Base-by-base conservation (phyloP, 2,888 invertebrate species). In the Clistopyga incitator region DNA sequence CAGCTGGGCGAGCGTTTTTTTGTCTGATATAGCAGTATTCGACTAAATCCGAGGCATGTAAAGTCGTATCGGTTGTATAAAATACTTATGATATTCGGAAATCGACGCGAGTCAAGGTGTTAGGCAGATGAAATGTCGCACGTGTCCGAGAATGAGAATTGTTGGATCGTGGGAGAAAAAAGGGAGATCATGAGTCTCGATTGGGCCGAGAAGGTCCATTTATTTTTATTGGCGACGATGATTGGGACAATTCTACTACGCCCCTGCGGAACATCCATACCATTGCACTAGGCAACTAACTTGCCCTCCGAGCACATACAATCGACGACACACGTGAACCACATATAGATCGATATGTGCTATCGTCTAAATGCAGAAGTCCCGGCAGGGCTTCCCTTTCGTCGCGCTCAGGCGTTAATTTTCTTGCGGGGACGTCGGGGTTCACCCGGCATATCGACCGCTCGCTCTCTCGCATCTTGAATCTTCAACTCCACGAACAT, bases 151-250 rank as follows among this genome's bases (percentile, higher is more conserved):
- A 67, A 52, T 34, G 47, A 13, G 20, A 70, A 68, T 78, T 64
- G 11, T 59, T 42, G 34, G 59, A 59, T 68, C 45, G 18, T 45
- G 47, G 18, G 11, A 38, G 29, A 11, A 61, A 29, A 34, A 29
- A 65, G 15, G 52, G 42, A 38, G 67, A 47, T 42, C 25, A 42
- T 25, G n/a, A n/a, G 52, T 34, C 34, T 54, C 56, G 38, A 64
- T 38, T 76, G 50, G 18, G 18, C 47, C 20, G 68, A 52, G 25
- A 59, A 79, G 85, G 84, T 87, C 89, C 87, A 88, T 90, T 90
- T 89, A 89, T 89, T 89, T 90, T 89, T 88, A 90, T 90, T 87
- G 88, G 54, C 59, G 45, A 6, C 47, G 45, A 67, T 47, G 45
- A 67, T 67, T 47, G 67, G 45, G 18, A 23, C 13, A 65, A 67